These are phyloP conservation scores for Cataglyphis altisquamis DNA, from an alignment of 2,888 invertebrate species.

Conservation along the genomic window DNA sequence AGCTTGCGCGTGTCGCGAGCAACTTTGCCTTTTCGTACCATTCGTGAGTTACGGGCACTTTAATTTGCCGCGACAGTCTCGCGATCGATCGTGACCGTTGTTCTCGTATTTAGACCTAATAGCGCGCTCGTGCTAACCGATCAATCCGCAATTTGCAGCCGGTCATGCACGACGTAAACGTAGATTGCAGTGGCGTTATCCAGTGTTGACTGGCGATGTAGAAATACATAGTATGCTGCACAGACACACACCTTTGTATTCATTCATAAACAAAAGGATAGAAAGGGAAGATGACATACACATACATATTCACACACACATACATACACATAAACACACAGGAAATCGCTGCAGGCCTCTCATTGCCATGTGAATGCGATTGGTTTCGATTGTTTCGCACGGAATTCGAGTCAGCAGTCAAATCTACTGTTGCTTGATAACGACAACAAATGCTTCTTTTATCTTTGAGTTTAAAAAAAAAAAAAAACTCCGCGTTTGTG, in stretches of 20 bases:
- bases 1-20: background rate
- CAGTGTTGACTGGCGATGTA: constrained; percentile 5
- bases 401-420: constrained; percentile 37
- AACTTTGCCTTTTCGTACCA: background rate
- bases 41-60: background rate
- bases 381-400: constrained; percentile 39
- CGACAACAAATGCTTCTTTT: constrained; percentile 1
- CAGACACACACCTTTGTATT: constrained; percentile 34
- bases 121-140: constrained; percentile 16
- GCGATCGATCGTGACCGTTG: constrained; percentile 17
- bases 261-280: constrained; percentile 32
- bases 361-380: constrained; percentile 45
- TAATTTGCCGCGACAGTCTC: background rate
- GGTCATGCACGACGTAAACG: constrained; percentile 3
- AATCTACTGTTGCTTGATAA: constrained; percentile 16
- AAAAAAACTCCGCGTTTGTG: background rate
- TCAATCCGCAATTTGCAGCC: constrained; percentile 52
- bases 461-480: background rate
- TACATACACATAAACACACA: background rate
- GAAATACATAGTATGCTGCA: background rate
- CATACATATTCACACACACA: background rate
- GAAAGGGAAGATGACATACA: constrained; percentile 7
- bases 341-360: constrained; percentile 20
- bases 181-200: constrained; percentile 14
- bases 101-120: constrained; percentile 35